Evolutionary conservation across 1,140 invertebrate species (phyloP).

Genomic region (Berghia stephanieae): DNA sequence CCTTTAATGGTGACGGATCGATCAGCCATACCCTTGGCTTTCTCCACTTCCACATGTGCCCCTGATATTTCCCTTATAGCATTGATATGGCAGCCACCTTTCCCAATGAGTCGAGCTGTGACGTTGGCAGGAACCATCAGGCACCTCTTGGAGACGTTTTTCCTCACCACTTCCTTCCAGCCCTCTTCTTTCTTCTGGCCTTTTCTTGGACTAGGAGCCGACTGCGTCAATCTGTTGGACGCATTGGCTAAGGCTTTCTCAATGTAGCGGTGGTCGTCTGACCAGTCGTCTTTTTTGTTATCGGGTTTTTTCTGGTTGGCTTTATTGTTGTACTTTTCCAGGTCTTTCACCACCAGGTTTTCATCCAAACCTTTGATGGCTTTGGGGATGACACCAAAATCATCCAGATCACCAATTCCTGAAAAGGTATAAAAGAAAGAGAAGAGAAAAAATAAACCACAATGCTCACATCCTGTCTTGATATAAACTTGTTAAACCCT

Average conservation of each 20-base stretch:
- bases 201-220: slow-evolving; percentile 76
- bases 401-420: slow-evolving; percentile 64
- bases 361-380: no score
- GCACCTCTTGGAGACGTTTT: slow-evolving; percentile 57
- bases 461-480: no score
- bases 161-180: slow-evolving; percentile 96
- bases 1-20: slow-evolving; percentile 95
- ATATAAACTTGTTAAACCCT: background rate
- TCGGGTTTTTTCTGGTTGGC: no score
- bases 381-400: slow-evolving; percentile 62
- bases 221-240: slow-evolving; percentile 39
- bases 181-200: slow-evolving; percentile 85
- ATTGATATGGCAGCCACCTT: slow-evolving; percentile 96
- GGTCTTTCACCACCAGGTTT: slow-evolving; percentile 49
- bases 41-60: slow-evolving; percentile 97
- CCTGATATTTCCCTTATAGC: slow-evolving; percentile 92
- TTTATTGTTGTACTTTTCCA: no score
- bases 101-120: slow-evolving; percentile 93
- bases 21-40: slow-evolving; percentile 89
- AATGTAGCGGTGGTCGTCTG: slow-evolving; percentile 12
- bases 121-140: slow-evolving; percentile 85
- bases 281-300: slow-evolving; percentile 21
- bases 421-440: slow-evolving; percentile 12
- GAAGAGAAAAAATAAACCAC: background rate
- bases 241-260: slow-evolving; percentile 32